These are phyloP conservation scores for Hirtodrosophila trivittata DNA, from an alignment of 2,888 invertebrate genomes.

Conservation along the genomic window DNA sequence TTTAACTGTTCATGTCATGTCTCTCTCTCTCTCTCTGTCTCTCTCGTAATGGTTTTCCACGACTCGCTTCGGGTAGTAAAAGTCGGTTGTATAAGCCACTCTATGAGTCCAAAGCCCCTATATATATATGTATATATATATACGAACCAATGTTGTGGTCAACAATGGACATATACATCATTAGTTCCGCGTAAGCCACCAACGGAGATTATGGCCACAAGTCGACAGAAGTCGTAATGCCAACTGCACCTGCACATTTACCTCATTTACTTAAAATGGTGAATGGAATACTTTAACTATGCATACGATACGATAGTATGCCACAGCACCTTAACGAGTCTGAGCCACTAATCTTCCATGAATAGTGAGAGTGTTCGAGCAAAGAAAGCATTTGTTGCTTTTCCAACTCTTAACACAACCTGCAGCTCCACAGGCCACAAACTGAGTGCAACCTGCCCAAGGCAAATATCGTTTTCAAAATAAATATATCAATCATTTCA, in stretches of 20 bases:
- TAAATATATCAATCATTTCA: too few relatives aligned
- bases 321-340: slow-evolving; percentile 22
- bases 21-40: slow-evolving; percentile 11
- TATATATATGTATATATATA: too few relatives aligned
- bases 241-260: slow-evolving; percentile 55
- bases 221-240: slow-evolving; percentile 36
- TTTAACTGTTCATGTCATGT: slow-evolving; percentile 12
- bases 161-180: slow-evolving; percentile 51
- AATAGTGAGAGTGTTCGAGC: slow-evolving; percentile 1
- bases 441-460: too few relatives aligned
- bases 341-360: slow-evolving; percentile 11
- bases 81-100: slow-evolving; percentile 60
- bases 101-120: slow-evolving; percentile 9
- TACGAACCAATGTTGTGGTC: slow-evolving; percentile 50
- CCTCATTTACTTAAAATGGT: slow-evolving; percentile 40
- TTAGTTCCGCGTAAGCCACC: slow-evolving; percentile 65
- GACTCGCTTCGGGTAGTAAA: slow-evolving; percentile 62
- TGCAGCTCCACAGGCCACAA: too few relatives aligned
- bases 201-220: slow-evolving; percentile 18
- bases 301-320: slow-evolving; percentile 8
- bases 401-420: too few relatives aligned
- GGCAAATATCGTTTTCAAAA: too few relatives aligned
- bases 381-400: slow-evolving; percentile 22
- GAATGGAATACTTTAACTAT: slow-evolving; percentile 34
- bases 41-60: slow-evolving; percentile 54